Percentiles rank a stretch among this genome's conserved stretches.
phyloP scores from a whole-genome alignment of 2,888 invertebrate genomes.

The Eupithecia centaureata region DNA sequence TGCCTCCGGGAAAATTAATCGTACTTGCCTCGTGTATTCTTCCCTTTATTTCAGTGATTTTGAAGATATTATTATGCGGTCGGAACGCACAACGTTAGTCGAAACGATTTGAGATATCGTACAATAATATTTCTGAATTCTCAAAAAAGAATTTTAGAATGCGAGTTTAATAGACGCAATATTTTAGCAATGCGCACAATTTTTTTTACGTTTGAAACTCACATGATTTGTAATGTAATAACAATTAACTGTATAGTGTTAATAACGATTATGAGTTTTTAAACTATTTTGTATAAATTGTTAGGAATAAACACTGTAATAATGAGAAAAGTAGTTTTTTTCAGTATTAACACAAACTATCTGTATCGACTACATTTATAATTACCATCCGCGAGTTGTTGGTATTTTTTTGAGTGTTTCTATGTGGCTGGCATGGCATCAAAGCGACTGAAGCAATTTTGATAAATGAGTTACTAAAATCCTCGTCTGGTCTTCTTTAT shows the following conservation, averaged over 20 bases:
- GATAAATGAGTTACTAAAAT: not conserved
- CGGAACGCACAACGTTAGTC: slow-evolving; percentile 48
- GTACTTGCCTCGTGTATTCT: slow-evolving; percentile 21
- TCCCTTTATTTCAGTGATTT: slow-evolving; percentile 47
- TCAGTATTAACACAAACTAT: not conserved
- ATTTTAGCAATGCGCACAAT: slow-evolving; percentile 45
- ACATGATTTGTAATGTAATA: slow-evolving; percentile 31
- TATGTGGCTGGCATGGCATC: not conserved
- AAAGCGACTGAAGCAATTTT: not conserved
- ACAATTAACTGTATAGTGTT: slow-evolving; percentile 14
- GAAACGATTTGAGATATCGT: slow-evolving; percentile 53
- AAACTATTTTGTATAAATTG: not conserved
- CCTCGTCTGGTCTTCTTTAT: not conserved
- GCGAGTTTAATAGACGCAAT: slow-evolving; percentile 40
- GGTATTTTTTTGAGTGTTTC: not conserved
- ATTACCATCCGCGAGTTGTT: not conserved
- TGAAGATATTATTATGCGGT: slow-evolving; percentile 55
- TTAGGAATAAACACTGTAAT: not conserved
- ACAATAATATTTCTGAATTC: slow-evolving; percentile 54
- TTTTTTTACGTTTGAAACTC: slow-evolving; percentile 42
- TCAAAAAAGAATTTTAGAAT: slow-evolving; percentile 48
- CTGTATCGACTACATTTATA: not conserved
- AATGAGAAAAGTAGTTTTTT: not conserved
- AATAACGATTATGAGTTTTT: not conserved
- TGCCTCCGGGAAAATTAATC: no score